Percentiles rank a stretch among this genome's conserved stretches.
phyloP scores from a whole-genome alignment of 2,888 invertebrate genomes.

The Drosophila mercatorum region DNA sequence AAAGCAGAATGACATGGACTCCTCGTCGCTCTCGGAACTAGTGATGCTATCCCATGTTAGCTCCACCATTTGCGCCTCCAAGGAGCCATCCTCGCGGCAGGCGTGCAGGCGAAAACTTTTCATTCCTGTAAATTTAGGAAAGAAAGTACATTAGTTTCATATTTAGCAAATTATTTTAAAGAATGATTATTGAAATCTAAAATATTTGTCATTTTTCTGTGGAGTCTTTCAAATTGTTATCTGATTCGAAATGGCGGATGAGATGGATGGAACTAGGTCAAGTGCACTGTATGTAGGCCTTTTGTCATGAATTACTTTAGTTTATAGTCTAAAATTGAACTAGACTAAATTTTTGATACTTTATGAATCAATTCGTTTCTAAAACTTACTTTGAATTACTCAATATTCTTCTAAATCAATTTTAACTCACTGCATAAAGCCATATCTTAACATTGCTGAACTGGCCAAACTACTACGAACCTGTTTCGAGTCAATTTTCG shows the following conservation, averaged over 20 bases:
- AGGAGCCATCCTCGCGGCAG: constrained; percentile 92
- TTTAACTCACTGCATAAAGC: background rate
- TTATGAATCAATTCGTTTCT: background rate
- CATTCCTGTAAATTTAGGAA: constrained; percentile 85
- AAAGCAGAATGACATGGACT: constrained; percentile 95
- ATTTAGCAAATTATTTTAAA: background rate
- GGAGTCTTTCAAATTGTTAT: background rate
- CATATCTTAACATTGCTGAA: too few relatives aligned
- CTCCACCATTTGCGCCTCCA: constrained; percentile 92
- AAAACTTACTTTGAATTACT: too few relatives aligned
- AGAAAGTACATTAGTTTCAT: background rate
- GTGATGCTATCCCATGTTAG: constrained; percentile 93
- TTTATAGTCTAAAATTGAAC: background rate
- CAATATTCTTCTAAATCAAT: background rate
- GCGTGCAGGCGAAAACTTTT: constrained; percentile 91
- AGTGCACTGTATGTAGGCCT: background rate
- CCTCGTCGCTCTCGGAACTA: constrained; percentile 96
- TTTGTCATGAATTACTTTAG: too few relatives aligned
- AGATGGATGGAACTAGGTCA: background rate
- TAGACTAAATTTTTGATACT: background rate
- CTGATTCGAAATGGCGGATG: background rate
- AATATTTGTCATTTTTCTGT: background rate
- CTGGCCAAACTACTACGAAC: background rate
- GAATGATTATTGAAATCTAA: background rate
- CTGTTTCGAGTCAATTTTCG: background rate